Evolutionary conservation across 2,113 vertebrate genomes (phyloP).

Genomic region (Tachysurus fulvidraco): DNA sequence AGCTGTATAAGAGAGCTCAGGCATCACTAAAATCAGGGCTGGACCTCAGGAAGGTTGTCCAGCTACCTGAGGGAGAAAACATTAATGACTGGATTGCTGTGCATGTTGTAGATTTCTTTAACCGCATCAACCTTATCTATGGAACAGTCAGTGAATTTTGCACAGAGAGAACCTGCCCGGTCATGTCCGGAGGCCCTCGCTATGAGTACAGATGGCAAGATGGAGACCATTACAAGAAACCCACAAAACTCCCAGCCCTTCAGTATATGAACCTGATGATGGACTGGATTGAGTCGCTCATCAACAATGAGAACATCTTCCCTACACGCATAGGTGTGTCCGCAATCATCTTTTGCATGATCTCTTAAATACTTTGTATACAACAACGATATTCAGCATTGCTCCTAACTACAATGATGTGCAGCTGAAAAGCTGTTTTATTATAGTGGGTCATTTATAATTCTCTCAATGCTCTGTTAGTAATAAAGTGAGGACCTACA

Average conservation of each 20-base stretch:
- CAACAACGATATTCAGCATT: neutral
- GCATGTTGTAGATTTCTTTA: slow-evolving; percentile 97
- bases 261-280: slow-evolving; percentile 95
- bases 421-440: neutral
- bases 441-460: neutral
- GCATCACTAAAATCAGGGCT: slow-evolving; percentile 94
- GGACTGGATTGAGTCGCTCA: slow-evolving; percentile 97
- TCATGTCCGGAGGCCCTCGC: slow-evolving; percentile 91
- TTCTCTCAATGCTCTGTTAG: neutral
- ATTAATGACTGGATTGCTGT: slow-evolving; percentile 95
- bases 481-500: neutral
- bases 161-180: slow-evolving; percentile 86
- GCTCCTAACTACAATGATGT: neutral
- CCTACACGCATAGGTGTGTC: slow-evolving; percentile 94
- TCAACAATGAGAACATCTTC: slow-evolving; percentile 94
- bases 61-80: slow-evolving; percentile 86
- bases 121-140: slow-evolving; percentile 96
- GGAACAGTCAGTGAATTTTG: slow-evolving; percentile 96
- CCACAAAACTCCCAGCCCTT: slow-evolving; percentile 88
- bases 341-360: neutral
- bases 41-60: slow-evolving; percentile 90
- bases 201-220: slow-evolving; percentile 98
- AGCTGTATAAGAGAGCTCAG: slow-evolving; percentile 95
- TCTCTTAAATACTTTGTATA: neutral
- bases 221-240: slow-evolving; percentile 86